Evolutionary conservation across 2,797 vertebrate species (phyloP).

Genomic region (Podarcis lilfordi): DNA sequence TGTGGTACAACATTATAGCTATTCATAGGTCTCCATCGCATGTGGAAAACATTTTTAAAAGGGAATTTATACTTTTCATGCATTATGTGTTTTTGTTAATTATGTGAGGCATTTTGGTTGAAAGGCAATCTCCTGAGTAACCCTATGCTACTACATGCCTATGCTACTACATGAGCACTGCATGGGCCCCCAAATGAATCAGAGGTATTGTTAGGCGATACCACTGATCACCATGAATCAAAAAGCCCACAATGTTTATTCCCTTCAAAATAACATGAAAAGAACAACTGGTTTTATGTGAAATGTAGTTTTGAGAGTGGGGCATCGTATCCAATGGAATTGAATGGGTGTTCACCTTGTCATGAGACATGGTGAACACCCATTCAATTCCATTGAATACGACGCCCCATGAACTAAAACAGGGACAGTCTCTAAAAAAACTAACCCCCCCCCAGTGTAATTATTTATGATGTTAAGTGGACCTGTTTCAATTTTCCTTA

Average conservation of each 20-base stretch:
- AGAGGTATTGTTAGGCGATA: neutral
- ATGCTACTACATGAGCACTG: neutral
- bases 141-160: too few species aligned
- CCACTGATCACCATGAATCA: neutral
- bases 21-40: neutral
- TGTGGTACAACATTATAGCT: neutral
- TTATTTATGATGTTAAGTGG: neutral
- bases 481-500: neutral
- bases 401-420: too few species aligned
- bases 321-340: too few species aligned
- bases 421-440: too few species aligned
- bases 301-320: too few species aligned
- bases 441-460: too few species aligned
- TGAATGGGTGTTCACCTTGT: too few species aligned
- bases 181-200: neutral
- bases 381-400: too few species aligned
- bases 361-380: too few species aligned
- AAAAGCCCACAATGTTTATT: neutral
- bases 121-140: neutral
- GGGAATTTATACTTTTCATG: neutral
- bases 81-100: neutral
- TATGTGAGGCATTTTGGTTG: constrained; percentile 1
- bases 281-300: too few species aligned
- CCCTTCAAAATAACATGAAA: neutral
- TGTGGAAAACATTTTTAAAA: neutral